phyloP scores from a whole-genome alignment of 2,797 vertebrate species.

The Margarornis squamiger region DNA sequence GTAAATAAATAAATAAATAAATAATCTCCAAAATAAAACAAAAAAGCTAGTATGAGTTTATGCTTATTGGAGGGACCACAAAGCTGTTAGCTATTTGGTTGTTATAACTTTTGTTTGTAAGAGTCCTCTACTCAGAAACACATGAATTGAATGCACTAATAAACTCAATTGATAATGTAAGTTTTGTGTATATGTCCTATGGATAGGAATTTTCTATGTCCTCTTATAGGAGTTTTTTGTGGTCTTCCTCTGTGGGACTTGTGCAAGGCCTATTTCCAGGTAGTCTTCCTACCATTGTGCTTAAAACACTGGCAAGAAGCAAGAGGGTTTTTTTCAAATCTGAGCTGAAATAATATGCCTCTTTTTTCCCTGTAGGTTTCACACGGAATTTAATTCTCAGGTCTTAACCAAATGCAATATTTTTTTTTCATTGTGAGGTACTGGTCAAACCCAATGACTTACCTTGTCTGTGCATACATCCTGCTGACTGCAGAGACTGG shows the following conservation, averaged over 20 bases:
- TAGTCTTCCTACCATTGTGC: not conserved
- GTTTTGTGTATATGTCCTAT: not conserved
- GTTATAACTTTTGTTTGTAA: not conserved
- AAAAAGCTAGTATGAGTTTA: not conserved
- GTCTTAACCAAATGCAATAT: not conserved
- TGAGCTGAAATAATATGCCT: not conserved
- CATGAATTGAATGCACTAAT: not conserved
- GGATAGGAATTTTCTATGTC: not conserved
- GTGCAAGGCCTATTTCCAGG: not conserved
- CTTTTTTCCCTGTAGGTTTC: not conserved
- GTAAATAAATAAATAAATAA: too few relatives aligned
- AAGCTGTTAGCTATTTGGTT: not conserved
- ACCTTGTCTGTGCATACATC: not conserved
- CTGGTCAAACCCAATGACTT: not conserved
- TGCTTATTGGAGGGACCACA: not conserved
- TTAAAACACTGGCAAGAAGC: not conserved
- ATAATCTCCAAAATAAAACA: not conserved
- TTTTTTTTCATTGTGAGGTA: not conserved
- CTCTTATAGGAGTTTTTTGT: not conserved
- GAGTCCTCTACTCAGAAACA: not conserved
- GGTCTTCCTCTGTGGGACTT: accelerated
- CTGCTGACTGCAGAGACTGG: not conserved
- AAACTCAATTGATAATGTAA: not conserved
- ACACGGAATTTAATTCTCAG: not conserved
- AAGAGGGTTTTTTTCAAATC: not conserved